Evolutionary conservation across 2,797 vertebrate species (phyloP).

Genomic region (Avahi laniger): DNA sequence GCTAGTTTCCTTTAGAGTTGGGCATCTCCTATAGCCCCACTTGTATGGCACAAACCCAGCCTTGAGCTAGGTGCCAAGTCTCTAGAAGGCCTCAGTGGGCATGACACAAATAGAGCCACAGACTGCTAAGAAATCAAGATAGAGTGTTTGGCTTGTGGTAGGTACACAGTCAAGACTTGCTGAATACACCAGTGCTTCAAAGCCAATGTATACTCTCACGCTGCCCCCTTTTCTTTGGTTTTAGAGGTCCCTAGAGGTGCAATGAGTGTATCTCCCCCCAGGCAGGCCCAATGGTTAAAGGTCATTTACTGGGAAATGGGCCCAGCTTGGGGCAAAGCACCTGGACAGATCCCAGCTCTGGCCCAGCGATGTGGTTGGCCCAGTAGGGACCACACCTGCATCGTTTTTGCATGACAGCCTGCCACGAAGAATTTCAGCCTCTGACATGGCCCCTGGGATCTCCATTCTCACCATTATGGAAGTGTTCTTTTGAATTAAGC

Average conservation of each 20-base stretch:
- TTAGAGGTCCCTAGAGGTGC: background rate
- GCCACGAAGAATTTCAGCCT: background rate
- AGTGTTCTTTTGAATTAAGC: background rate
- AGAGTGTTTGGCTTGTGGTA: too few relatives aligned
- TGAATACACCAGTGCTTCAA: background rate
- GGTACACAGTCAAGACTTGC: background rate
- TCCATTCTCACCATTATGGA: too few relatives aligned
- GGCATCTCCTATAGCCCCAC: background rate
- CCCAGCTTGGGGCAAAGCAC: background rate
- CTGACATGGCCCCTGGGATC: background rate
- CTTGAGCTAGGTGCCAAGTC: background rate
- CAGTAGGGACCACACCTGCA: rapidly evolving
- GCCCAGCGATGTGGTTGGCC: background rate
- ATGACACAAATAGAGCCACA: rapidly evolving
- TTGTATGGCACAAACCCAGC: background rate
- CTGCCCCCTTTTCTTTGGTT: background rate
- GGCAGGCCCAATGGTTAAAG: background rate
- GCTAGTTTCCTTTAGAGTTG: too few relatives aligned
- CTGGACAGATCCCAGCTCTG: background rate
- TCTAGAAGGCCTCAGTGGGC: background rate
- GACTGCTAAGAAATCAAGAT: background rate
- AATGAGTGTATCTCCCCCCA: background rate
- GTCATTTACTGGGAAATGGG: background rate
- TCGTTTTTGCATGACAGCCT: background rate
- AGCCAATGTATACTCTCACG: background rate